Percentiles rank a stretch among this genome's conserved stretches.
These are phyloP conservation scores for Miniopterus natalensis DNA, from an alignment of 2,113 vertebrate species.

Conservation along the genomic window DNA sequence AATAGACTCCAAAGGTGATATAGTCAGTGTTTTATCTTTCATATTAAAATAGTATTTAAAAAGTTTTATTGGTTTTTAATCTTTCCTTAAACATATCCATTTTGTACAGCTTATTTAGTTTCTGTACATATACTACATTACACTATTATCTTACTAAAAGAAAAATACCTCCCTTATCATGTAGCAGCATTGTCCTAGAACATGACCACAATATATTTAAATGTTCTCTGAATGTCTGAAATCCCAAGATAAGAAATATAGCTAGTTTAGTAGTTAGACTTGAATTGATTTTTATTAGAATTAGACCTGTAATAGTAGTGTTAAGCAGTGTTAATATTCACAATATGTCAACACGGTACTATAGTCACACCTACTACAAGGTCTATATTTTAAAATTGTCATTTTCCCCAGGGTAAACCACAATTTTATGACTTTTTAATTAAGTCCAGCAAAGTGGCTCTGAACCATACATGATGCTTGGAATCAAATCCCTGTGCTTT, in stretches of 20 bases:
- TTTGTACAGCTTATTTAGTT: slow-evolving; percentile 48
- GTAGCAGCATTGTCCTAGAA: slow-evolving; percentile 20
- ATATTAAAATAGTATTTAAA: slow-evolving; percentile 55
- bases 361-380: neutral
- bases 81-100: slow-evolving; percentile 50
- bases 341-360: neutral
- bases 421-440: slow-evolving; percentile 19
- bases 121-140: neutral
- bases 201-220: neutral
- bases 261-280: neutral
- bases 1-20: slow-evolving; percentile 8
- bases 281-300: neutral
- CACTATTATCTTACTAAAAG: slow-evolving; percentile 52
- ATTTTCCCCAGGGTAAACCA: neutral
- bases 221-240: slow-evolving; percentile 43
- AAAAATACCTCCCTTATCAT: neutral
- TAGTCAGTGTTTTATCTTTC: slow-evolving; percentile 31
- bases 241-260: slow-evolving; percentile 51
- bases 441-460: neutral
- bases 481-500: neutral
- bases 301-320: neutral
- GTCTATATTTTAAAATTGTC: neutral
- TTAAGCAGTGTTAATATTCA: neutral
- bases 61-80: slow-evolving; percentile 67
- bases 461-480: neutral